phyloP scores from a whole-genome alignment of 1,140 invertebrate genomes.

The Drosophila tropicalis region DNA sequence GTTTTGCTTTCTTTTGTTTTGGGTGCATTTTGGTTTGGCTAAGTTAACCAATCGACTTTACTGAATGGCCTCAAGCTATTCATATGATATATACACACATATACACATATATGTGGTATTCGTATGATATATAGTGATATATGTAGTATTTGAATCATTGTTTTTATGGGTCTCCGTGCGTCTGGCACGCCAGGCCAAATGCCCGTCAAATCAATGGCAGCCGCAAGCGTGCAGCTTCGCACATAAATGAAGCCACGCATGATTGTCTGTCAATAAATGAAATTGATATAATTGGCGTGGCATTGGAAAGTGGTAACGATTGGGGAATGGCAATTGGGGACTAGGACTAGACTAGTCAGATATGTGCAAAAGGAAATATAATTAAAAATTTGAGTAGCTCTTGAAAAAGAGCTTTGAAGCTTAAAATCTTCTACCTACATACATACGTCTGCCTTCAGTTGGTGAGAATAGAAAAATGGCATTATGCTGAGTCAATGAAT shows the following conservation, averaged over 20 bases:
- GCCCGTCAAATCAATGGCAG: constrained; percentile 26
- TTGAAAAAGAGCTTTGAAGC: background rate
- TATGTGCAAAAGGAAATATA: background rate
- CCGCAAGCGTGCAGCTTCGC: constrained; percentile 29
- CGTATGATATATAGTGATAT: background rate
- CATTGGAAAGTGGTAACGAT: background rate
- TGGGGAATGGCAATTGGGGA: background rate
- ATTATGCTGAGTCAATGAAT: constrained; percentile 29
- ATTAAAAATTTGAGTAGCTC: constrained; percentile 7
- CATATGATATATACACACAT: constrained; percentile 42
- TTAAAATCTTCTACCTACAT: no score
- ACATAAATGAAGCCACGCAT: constrained; percentile 32
- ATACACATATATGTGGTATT: no score
- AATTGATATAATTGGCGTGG: constrained; percentile 41
- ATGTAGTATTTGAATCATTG: constrained; percentile 22
- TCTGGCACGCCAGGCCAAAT: background rate
- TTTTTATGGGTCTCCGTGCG: constrained; percentile 24
- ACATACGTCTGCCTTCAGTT: background rate
- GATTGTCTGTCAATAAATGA: constrained; percentile 43
- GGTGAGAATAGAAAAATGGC: background rate
- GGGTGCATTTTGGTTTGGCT: constrained; percentile 8
- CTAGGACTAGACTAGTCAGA: background rate
- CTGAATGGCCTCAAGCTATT: constrained; percentile 48
- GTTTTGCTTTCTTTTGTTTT: background rate
- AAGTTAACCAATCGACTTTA: constrained; percentile 13